A percentile compares a stretch with the other conserved stretches of the same genome.
Conservation (phyloP, 2,113 vertebrate genomes). For the Notothenia coriiceps region DNA sequence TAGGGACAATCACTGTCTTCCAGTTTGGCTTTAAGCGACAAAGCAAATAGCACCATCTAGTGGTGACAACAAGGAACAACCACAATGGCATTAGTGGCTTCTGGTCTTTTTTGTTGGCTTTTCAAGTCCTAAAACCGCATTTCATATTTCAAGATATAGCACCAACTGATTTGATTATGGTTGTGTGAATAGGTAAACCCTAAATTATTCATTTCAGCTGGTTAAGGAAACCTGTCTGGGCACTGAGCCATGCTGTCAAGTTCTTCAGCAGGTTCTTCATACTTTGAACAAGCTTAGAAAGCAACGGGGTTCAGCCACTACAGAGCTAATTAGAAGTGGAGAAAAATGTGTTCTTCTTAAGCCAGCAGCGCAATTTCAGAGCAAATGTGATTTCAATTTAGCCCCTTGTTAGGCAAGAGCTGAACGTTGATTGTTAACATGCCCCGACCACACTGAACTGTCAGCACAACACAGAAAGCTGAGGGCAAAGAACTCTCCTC, state of each 20-base stretch:
- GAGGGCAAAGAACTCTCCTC: conserved; percentile 31
- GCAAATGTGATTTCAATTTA: conserved; percentile 65
- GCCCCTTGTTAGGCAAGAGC: conserved; percentile 34
- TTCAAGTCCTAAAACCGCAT: neutral
- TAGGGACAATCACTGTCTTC: neutral
- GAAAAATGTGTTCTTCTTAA: conserved; percentile 36
- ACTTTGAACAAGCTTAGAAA: conserved; percentile 27
- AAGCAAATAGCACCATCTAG: conserved; percentile 67
- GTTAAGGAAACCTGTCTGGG: conserved; percentile 22
- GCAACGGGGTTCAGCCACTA: conserved; percentile 22
- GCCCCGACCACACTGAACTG: conserved; percentile 41
- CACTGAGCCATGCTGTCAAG: conserved; percentile 13
- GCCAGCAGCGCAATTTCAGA: conserved; percentile 11
- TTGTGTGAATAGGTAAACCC: conserved; percentile 21
- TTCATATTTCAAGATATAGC: conserved; percentile 1
- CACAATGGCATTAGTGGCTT: neutral
- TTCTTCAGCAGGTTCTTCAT: conserved; percentile 27
- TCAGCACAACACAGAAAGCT: conserved; percentile 59
- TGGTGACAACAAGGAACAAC: conserved; percentile 26
- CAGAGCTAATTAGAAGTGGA: conserved; percentile 37
- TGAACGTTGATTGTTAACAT: conserved; percentile 57
- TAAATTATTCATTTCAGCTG: conserved; percentile 16
- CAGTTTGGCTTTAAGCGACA: neutral
- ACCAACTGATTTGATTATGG: conserved; percentile 20
- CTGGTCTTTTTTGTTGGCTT: conserved; percentile 8